Conservation (phyloP, 2,888 invertebrate species). For the Charanyca ferruginea region DNA sequence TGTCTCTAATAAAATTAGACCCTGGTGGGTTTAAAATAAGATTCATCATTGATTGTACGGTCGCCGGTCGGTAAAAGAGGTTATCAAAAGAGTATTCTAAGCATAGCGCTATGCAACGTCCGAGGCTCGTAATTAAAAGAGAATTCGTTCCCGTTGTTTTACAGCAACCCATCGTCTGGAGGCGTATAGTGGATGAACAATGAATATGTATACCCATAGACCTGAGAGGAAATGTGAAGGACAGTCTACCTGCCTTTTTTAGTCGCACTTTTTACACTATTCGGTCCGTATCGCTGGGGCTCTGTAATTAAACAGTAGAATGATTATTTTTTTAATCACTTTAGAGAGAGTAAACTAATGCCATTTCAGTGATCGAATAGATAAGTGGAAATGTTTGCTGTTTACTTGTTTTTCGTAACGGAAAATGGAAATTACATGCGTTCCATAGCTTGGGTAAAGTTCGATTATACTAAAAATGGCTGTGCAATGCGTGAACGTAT, state of each 20-base stretch:
- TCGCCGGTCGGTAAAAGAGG: constrained; percentile 58
- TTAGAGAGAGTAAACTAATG: constrained; percentile 22
- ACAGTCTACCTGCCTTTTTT: constrained; percentile 72
- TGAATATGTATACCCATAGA: constrained; percentile 73
- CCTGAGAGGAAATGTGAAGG: constrained; percentile 69
- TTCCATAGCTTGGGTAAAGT: background rate
- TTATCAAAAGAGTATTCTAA: constrained; percentile 80
- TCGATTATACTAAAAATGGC: background rate
- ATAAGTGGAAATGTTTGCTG: constrained; percentile 1
- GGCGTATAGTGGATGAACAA: constrained; percentile 70
- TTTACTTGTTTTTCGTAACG: background rate
- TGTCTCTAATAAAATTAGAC: constrained; percentile 57
- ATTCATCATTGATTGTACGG: constrained; percentile 67
- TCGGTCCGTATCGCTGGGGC: constrained; percentile 20
- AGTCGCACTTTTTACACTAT: constrained; percentile 58
- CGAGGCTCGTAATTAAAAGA: constrained; percentile 80
- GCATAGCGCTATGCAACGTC: constrained; percentile 74
- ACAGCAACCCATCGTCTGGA: constrained; percentile 78
- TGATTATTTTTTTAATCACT: constrained; percentile 51
- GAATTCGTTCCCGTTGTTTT: constrained; percentile 81
- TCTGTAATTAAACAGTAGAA: constrained; percentile 49
- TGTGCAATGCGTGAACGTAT: no score
- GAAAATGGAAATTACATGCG: background rate
- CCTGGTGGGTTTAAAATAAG: constrained; percentile 57
- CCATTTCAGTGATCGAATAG: background rate